Evolutionary conservation across 2,113 vertebrate genomes (phyloP).

Genomic region (Antechinus stuartii): DNA sequence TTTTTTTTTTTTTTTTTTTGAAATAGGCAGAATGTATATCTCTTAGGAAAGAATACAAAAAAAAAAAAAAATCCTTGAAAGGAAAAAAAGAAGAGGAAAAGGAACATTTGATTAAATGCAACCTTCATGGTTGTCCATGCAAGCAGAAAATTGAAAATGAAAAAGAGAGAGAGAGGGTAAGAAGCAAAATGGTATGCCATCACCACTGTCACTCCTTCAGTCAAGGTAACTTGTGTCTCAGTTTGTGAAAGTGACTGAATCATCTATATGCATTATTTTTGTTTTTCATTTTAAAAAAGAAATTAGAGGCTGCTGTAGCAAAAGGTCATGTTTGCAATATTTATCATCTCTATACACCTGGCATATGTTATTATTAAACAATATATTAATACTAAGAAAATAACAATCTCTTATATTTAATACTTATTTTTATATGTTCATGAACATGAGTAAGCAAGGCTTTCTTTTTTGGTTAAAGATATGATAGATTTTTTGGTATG

Average conservation of each 20-base stretch:
- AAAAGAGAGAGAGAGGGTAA: neutral
- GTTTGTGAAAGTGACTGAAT: conserved; percentile 35
- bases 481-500: conserved; percentile 14
- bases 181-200: conserved; percentile 13
- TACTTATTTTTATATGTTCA: neutral
- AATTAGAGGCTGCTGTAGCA: neutral
- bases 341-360: neutral
- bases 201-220: neutral
- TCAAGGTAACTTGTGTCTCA: neutral
- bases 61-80: neutral
- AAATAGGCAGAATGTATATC: neutral
- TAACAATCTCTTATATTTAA: neutral
- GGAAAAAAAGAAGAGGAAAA: conserved; percentile 7
- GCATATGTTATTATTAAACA: neutral
- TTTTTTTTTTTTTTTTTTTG: conserved; percentile 12
- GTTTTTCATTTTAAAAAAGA: conserved; percentile 28
- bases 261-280: neutral
- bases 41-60: conserved; percentile 21
- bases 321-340: neutral
- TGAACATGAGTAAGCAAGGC: neutral
- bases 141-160: conserved; percentile 56
- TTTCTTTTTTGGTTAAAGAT: conserved; percentile 15
- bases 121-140: neutral
- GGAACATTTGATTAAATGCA: conserved; percentile 37
- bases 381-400: neutral